phyloP scores from a whole-genome alignment of 2,113 vertebrate species.

The Vicugna pacos region DNA sequence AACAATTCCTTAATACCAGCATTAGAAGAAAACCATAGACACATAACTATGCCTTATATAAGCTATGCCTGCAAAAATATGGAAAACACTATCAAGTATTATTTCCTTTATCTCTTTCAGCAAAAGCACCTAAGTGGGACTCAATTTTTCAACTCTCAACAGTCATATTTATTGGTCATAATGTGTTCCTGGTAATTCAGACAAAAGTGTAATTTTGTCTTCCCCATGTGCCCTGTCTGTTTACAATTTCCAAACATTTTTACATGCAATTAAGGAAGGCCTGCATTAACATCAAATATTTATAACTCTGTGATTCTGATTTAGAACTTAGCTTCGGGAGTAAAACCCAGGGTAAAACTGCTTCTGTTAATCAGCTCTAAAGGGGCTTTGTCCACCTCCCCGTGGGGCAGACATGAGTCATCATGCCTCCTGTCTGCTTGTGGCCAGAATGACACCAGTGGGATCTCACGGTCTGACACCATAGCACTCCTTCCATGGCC shows the following conservation, averaged over 20 bases:
- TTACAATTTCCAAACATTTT: slow-evolving; percentile 66
- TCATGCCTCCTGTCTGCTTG: neutral
- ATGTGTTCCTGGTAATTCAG: neutral
- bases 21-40: neutral
- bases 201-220: neutral
- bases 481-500: neutral
- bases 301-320: slow-evolving; percentile 64
- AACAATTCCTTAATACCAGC: neutral
- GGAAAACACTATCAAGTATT: neutral
- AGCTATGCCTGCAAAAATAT: neutral
- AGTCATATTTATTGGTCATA: neutral
- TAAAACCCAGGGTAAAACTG: slow-evolving; percentile 40
- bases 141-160: neutral
- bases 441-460: neutral
- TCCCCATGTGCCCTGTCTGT: neutral
- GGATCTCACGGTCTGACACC: neutral
- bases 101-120: neutral
- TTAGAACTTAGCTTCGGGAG: slow-evolving; percentile 55
- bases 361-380: neutral
- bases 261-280: slow-evolving; percentile 60
- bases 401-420: neutral
- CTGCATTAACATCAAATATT: slow-evolving; percentile 69
- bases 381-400: neutral
- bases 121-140: neutral
- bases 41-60: neutral